Evolutionary conservation across 2,797 vertebrate species (phyloP), one percentile per base, ranked within the genome.

Genomic region (Gobio occitaniae): DNA sequence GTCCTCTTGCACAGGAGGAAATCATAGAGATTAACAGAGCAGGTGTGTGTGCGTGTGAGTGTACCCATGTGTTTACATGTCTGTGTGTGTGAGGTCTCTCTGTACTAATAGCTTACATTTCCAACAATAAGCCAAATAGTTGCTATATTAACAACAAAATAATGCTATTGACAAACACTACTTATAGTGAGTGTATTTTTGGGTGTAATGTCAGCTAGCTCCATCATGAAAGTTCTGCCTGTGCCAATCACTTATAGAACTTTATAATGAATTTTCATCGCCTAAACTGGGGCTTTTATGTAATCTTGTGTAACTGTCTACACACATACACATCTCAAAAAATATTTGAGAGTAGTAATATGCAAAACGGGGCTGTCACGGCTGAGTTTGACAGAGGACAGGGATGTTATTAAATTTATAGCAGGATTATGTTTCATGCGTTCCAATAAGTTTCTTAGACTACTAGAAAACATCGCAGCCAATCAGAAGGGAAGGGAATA

Each of bases 21-120:
- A 97, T 98, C 93, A 97, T 98, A 36, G 97, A 98, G 93, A 98
- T 97, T 95, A 98, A 98, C 95, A 93, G 97, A 82, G 96, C 96
- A 94, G 95, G 95, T 95, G 90, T 92, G 93, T 87, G 79, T 79
- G 63, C 29, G 44, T 65, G 81, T 10, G 70, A 75, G 81, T 78
- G 74, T 17, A 70, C 10, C 76, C 16, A 54, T 75, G 80, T 78
- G 41, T 79, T 68, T 48, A 68, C 54, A 9, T 48, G 81, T 66
- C 7, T 68, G 66, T 83, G 79, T 83, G 79, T 86, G 52, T 78
- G 66, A 56, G 5, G 32, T 66, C 10, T 63, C 19, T 78, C 16
- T 65, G 59, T 21, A 47, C 32, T n/a, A 15, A 9, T 36, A 50
- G 78, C 17, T 66, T 29, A 63, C 74, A 76, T 56, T 78, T 16